A percentile compares a stretch with the other conserved stretches of the same genome.
These are phyloP conservation scores for Sinhomidia bicolor DNA, from an alignment of 2,888 invertebrate genomes.

Conservation along the genomic window DNA sequence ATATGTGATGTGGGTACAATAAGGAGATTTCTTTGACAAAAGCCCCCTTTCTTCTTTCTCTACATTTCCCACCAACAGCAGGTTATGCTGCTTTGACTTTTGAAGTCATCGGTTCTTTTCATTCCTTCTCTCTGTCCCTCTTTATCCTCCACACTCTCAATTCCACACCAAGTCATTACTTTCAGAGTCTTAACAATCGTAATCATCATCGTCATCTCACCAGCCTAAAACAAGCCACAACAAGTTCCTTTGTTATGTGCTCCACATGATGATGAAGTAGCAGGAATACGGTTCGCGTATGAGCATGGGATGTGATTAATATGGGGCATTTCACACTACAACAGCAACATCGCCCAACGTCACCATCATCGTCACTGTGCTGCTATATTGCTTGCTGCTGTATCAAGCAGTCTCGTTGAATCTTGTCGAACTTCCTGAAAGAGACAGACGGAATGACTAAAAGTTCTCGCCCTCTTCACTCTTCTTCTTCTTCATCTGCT, in stretches of 20 bases:
- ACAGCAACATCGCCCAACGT: background rate
- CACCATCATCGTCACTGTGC: background rate
- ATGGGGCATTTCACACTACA: background rate
- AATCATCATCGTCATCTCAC: background rate
- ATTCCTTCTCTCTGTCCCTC: background rate
- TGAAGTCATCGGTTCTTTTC: background rate
- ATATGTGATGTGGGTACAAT: constrained; percentile 48
- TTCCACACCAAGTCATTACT: constrained; percentile 9
- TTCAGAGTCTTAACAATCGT: too few relatives aligned
- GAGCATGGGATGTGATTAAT: constrained; percentile 12
- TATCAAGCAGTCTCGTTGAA: constrained; percentile 25
- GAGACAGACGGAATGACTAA: constrained; percentile 28
- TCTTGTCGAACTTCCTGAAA: constrained; percentile 20
- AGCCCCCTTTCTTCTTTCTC: background rate
- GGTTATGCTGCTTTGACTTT: background rate
- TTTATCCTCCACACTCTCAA: background rate
- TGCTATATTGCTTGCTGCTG: background rate
- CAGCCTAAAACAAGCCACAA: background rate
- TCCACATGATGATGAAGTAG: too few relatives aligned
- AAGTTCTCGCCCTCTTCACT: constrained; percentile 44
- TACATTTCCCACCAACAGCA: background rate
- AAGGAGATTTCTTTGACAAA: background rate
- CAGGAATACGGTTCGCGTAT: too few relatives aligned
- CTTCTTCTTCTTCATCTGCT: too few relatives aligned
- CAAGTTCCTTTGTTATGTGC: too few relatives aligned